Base-by-base conservation (phyloP, 2,888 invertebrate species). In the Archaeoteleia sp. region DNA sequence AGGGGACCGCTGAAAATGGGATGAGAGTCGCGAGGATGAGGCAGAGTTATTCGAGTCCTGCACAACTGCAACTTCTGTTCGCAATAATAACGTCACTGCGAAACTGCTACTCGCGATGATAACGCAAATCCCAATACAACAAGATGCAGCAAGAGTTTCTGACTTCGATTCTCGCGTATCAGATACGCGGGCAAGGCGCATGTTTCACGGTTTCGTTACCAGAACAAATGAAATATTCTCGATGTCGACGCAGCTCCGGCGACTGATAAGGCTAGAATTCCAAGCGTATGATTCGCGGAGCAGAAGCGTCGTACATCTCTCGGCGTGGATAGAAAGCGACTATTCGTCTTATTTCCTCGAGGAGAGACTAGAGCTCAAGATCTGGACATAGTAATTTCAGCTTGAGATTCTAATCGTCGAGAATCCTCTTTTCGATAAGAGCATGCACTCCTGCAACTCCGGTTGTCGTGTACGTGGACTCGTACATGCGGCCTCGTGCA, bases 21-120 rank as follows among this genome's bases (percentile, higher is more conserved):
- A 27, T 45, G 57, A 53, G 57, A 25, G 54, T 45, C 46, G 45
- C 30, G 57, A 45, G 23, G 53, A 27, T 34, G 13, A 37, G 55
- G 29, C 46, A 46, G 75, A 79, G 75, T 82, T 80, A 80, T 81
- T 80, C 78, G 77, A 80, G 74, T 80, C 9, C 57, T 43, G 46
- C 63, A n/a, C 46, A 61, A 61, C 57, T 70, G 67, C 73, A 67
- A 62, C 62, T 68, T 71, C 48, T 58, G 61, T 39, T 71, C 57
- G 72, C 51, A 71, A 70, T 70, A 73, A 74, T 70, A 69, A 75
- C 35, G 45, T 58, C 30, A 10, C 48, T 9, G 37, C 12, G 58
- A 53, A 58, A 58, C 62, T 51, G 46, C 45, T 49, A 43, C 23
- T 54, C 49, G 48, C 32, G 2, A 17, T 37, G 63, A 63, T 63